Evolutionary conservation across 2,888 invertebrate species (phyloP).

Genomic region (Tiliacea aurago): DNA sequence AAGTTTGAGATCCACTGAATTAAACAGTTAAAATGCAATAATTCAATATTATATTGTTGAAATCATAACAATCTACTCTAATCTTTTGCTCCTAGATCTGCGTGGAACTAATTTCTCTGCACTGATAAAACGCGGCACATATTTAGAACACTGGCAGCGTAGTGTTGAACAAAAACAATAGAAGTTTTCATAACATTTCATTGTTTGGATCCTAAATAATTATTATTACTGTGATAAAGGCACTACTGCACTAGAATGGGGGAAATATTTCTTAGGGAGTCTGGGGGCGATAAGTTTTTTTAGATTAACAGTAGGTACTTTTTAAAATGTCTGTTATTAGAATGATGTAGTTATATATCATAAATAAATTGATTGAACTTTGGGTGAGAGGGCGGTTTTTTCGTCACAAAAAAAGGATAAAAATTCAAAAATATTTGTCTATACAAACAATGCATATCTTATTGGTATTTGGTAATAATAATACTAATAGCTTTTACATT

Average conservation of each 20-base stretch:
- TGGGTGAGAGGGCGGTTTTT: not conserved
- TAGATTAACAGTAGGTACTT: not conserved
- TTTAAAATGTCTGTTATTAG: too few relatives aligned
- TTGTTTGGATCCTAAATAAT: slow-evolving; percentile 44
- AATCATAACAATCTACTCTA: slow-evolving; percentile 15
- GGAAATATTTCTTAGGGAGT: not conserved
- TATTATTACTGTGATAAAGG: slow-evolving; percentile 44
- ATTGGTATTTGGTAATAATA: not conserved
- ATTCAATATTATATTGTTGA: too few relatives aligned
- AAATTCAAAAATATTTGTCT: not conserved
- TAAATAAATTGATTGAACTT: not conserved
- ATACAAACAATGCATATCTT: not conserved
- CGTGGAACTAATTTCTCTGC: slow-evolving; percentile 44
- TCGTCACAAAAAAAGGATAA: not conserved
- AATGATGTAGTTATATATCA: not conserved
- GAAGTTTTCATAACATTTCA: slow-evolving; percentile 60
- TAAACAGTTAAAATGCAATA: too few relatives aligned
- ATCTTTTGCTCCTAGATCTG: slow-evolving; percentile 23
- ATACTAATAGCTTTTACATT: not conserved
- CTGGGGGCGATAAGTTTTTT: not conserved
- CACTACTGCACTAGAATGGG: not conserved
- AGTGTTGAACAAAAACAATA: slow-evolving; percentile 48
- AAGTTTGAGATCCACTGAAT: too few relatives aligned
- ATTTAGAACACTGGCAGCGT: slow-evolving; percentile 38
- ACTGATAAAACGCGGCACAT: slow-evolving; percentile 42